Conservation (phyloP, 2,797 vertebrate species). For the Karalla daura region DNA sequence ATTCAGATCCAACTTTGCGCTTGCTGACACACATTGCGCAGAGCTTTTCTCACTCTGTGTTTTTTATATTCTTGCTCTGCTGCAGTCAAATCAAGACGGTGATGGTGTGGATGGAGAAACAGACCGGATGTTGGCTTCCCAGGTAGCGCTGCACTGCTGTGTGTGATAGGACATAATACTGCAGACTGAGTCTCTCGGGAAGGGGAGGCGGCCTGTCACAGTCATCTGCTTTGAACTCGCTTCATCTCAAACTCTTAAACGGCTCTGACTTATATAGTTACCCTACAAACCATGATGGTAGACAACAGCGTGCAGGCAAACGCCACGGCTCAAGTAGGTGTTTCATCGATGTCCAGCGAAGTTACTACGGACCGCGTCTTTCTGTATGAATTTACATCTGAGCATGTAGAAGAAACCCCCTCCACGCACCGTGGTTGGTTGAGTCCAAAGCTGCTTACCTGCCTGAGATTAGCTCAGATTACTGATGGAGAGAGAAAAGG, state of each 20-base stretch:
- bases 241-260: not conserved
- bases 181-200: slow-evolving; percentile 7
- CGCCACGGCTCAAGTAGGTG: not conserved
- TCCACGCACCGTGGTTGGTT: slow-evolving; percentile 61
- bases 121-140: slow-evolving; percentile 77
- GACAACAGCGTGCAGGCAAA: not conserved
- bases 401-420: slow-evolving; percentile 45
- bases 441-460: slow-evolving; percentile 83
- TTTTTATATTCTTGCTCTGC: slow-evolving; percentile 20
- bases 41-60: not conserved
- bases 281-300: not conserved
- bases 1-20: not conserved
- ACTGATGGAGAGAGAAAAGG: slow-evolving; percentile 65
- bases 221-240: slow-evolving; percentile 30
- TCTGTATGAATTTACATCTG: slow-evolving; percentile 31
- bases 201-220: slow-evolving; percentile 1
- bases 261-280: not conserved
- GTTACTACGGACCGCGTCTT: not conserved
- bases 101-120: slow-evolving; percentile 74
- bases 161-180: slow-evolving; percentile 47
- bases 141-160: slow-evolving; percentile 72
- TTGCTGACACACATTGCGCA: not conserved
- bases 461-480: slow-evolving; percentile 83
- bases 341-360: not conserved
- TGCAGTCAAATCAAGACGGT: slow-evolving; percentile 52